These are phyloP conservation scores for Metopia argyrocephala DNA, from an alignment of 2,888 invertebrate genomes.

Conservation along the genomic window DNA sequence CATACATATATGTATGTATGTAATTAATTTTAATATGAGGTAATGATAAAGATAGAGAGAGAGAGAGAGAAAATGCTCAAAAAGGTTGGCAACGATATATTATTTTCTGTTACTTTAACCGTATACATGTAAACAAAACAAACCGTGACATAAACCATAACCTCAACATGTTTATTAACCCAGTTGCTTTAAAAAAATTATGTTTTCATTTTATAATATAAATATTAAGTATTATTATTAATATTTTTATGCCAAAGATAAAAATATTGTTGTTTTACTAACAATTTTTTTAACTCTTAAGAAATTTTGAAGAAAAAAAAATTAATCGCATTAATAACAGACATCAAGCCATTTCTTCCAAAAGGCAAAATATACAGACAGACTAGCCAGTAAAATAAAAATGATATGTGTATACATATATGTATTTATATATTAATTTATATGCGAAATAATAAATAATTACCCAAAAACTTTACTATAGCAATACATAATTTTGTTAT, in stretches of 20 bases:
- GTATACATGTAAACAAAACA: too few species aligned
- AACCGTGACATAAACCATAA: too few species aligned
- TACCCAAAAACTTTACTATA: neutral
- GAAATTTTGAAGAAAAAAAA: neutral
- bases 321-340: too few species aligned
- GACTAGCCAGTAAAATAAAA: neutral
- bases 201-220: too few species aligned
- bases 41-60: too few species aligned
- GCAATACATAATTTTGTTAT: too few species aligned
- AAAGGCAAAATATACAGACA: neutral
- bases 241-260: constrained; percentile 59
- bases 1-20: neutral
- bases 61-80: too few species aligned
- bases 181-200: too few species aligned
- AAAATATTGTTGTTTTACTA: neutral
- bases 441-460: neutral
- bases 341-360: too few species aligned
- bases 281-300: neutral
- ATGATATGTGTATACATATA: neutral
- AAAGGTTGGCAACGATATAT: too few species aligned
- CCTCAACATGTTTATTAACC: too few species aligned
- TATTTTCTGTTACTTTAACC: too few species aligned
- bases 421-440: neutral
- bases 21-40: neutral
- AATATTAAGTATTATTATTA: constrained; percentile 14